A percentile compares a stretch with the other conserved stretches of the same genome.
Evolutionary conservation across 2,113 vertebrate species (phyloP).

Genomic region (Chaetodon auriga): DNA sequence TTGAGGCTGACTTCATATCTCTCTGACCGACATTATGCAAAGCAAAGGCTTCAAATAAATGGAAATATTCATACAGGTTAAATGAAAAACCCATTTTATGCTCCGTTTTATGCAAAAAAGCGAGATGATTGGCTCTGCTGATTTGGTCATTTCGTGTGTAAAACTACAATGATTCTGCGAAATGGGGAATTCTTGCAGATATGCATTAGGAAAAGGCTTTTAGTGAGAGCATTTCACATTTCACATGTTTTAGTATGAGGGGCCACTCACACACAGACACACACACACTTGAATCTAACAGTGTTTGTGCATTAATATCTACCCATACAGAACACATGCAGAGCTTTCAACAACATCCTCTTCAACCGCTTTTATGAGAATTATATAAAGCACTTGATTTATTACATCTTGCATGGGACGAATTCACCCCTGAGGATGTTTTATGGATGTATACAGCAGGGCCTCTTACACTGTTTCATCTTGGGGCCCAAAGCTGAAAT

Average conservation of each 20-base stretch:
- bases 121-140: constrained; percentile 33
- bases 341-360: background rate
- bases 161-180: constrained; percentile 22
- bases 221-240: constrained; percentile 13
- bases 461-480: background rate
- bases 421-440: background rate
- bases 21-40: constrained; percentile 37
- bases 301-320: background rate
- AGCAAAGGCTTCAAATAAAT: constrained; percentile 41
- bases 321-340: background rate
- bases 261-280: background rate
- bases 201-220: constrained; percentile 48
- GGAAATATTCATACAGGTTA: constrained; percentile 30
- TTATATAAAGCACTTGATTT: background rate
- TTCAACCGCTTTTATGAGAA: background rate
- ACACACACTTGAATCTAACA: background rate
- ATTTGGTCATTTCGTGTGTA: constrained; percentile 41
- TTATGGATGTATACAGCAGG: background rate
- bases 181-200: constrained; percentile 15
- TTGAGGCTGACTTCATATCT: constrained; percentile 25
- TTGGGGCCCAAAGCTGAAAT: background rate
- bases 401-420: background rate
- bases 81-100: constrained; percentile 56
- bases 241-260: constrained; percentile 3
- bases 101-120: constrained; percentile 38